Base-by-base conservation (phyloP, 2,797 vertebrate species). In the Coracias cyanogaster region DNA sequence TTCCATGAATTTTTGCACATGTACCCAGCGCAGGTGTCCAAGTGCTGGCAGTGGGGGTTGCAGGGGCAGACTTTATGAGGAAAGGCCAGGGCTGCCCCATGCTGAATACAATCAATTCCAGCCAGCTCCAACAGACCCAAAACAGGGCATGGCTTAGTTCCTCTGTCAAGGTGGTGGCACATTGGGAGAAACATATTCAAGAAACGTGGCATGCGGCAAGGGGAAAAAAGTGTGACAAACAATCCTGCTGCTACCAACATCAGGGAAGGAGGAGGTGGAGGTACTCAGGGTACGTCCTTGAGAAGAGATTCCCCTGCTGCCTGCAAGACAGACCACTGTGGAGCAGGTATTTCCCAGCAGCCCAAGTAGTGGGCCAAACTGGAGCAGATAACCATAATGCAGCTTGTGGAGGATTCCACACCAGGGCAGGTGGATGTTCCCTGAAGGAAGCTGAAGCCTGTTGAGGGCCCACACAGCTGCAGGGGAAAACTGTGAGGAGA, bases 61-160 rank as follows among this genome's bases (percentile, higher is more conserved):
- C 22, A 41, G 39, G 15, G 17, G 15, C 1, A 0, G 18, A 18
- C 16, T 20, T 35, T 49, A 28, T 43, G 33, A 54, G 43, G 37
- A 14, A 9, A 17, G 10, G 4, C 29, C 0, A 0, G 9, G 18
- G 12, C 39, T 65, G 21, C 26, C 21, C 18, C 0, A 0, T 26
- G 24, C 20, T 1, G 0, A 12, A 45, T 16, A 71, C 17, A 46
- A 45, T 2, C 2, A 1, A 22, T 82, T 82, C 49, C 55, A 37
- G 21, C 4, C 1, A 0, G 43, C 8, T 89, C 43, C 51, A 33
- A 8, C 10, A 0, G 1, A 37, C 22, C 22, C 51, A 15, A 45
- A 0, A 0, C 33, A 41, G 21, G 26, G 33, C 46, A 35, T 1
- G 0, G 39, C 14, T 48, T 17, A 7, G 25, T 7, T 20, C 29